Percentiles rank a stretch among this genome's conserved stretches.
phyloP scores from a whole-genome alignment of 2,113 vertebrate species.

The Todiramphus saurophagus region DNA sequence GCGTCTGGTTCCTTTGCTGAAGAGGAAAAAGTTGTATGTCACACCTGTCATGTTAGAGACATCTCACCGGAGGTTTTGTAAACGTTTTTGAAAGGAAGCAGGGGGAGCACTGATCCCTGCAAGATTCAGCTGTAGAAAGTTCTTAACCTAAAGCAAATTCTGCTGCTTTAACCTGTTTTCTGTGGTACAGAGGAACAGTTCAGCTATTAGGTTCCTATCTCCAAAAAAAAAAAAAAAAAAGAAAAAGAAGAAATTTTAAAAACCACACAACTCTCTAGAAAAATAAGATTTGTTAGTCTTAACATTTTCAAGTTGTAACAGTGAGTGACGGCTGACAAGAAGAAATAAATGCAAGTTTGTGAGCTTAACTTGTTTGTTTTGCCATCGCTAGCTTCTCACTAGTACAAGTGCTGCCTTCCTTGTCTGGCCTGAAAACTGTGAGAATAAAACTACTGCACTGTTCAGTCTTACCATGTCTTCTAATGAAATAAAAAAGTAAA shows the following conservation, averaged over 20 bases:
- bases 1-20: neutral
- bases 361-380: neutral
- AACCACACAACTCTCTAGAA: neutral
- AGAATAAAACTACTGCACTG: neutral
- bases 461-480: neutral
- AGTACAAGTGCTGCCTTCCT: neutral
- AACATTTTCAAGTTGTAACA: neutral
- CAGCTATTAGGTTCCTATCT: neutral
- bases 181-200: neutral
- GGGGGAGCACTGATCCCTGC: neutral
- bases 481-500: neutral
- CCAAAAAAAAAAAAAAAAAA: neutral
- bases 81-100: accelerated
- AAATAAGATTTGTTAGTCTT: neutral
- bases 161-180: neutral
- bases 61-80: neutral
- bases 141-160: neutral
- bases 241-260: neutral
- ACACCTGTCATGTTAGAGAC: neutral
- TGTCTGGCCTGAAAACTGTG: neutral
- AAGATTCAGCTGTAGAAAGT: neutral
- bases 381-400: neutral
- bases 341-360: neutral
- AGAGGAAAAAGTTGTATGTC: neutral
- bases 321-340: neutral